Evolutionary conservation across 2,888 invertebrate genomes (phyloP), one percentile per base, ranked within the genome.

Genomic region (Drosophila sordidula): DNA sequence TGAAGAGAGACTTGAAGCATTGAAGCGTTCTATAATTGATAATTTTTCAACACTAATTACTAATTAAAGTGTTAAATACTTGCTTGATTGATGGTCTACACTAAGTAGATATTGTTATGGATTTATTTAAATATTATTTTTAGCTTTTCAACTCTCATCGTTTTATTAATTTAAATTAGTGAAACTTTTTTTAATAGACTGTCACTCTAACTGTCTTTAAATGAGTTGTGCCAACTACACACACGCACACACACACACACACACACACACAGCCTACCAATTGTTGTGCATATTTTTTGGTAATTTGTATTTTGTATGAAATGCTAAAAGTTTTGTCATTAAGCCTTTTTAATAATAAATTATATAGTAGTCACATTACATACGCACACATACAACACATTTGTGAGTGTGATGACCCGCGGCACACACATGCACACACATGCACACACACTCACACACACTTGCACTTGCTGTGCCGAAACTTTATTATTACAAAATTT

Each of bases 321-420:
- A 76, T 80, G 80, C 68, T 58, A 78, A 75, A 83, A 83, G 74
- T 83, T 83, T 83, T 83, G 82, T 83, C 86, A 83, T 83, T 86
- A 80, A 83, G 87, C 86, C 84, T 68, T 83, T 87, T 87, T 77
- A 84, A 87, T 87, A 83, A 84, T 83, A 77, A 84, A 87, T 87
- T 76, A 75, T 67, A 78, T 66, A 55, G 42, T 51, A 73, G 58
- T 62, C 70, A 70, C 71, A 75, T 75, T 71, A 58, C 36, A 44
- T 25, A 42, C 55, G 52, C 47, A 77, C 39, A 63, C 59, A 47
- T 34, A 32, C 11, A 57, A 42, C 38, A 47, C 42, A 63, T 14
- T 38, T 32, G 14, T 58, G 39, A 58, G 56, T 71, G 67, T 72
- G 67, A 54, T 77, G 77, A 78, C 74, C 71, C 61, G 68, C 54